Evolutionary conservation across 2,113 vertebrate genomes (phyloP).

Genomic region (Mandrillus leucophaeus): DNA sequence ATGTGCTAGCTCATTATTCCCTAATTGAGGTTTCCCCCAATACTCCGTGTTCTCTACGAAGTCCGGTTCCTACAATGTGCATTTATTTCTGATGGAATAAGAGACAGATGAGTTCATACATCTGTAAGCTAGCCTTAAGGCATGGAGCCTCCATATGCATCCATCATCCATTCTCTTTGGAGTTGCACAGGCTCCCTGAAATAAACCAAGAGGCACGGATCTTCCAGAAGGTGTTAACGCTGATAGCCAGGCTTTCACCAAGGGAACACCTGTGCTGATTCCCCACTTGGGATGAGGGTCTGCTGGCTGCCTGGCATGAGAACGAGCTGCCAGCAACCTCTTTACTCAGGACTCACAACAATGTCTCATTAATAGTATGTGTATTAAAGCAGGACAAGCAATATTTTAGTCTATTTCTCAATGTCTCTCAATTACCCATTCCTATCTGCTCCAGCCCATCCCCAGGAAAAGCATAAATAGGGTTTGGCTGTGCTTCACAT

Average conservation of each 20-base stretch:
- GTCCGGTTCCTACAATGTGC: neutral
- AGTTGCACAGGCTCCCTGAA: neutral
- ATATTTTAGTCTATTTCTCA: slow-evolving; percentile 30
- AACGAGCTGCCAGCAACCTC: neutral
- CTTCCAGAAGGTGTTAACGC: neutral
- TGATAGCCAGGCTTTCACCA: neutral
- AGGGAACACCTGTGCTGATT: neutral
- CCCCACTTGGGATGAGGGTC: neutral
- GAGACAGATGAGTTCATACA: neutral
- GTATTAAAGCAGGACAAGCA: neutral
- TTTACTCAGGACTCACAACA: neutral
- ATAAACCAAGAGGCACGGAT: neutral
- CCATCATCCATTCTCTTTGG: neutral
- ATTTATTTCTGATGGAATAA: neutral
- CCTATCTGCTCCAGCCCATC: neutral
- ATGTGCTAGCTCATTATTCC: neutral
- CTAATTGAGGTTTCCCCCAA: neutral
- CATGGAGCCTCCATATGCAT: neutral
- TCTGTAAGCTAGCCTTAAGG: neutral
- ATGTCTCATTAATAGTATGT: neutral
- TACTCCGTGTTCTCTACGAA: neutral
- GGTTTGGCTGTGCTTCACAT: neutral
- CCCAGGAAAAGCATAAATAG: slow-evolving; percentile 37
- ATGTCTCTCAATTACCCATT: slow-evolving; percentile 25
- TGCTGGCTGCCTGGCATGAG: neutral